A percentile compares a stretch with the other conserved stretches of the same genome.
Conservation (phyloP, 2,888 invertebrate species). For the Sarcophaga carnaria region DNA sequence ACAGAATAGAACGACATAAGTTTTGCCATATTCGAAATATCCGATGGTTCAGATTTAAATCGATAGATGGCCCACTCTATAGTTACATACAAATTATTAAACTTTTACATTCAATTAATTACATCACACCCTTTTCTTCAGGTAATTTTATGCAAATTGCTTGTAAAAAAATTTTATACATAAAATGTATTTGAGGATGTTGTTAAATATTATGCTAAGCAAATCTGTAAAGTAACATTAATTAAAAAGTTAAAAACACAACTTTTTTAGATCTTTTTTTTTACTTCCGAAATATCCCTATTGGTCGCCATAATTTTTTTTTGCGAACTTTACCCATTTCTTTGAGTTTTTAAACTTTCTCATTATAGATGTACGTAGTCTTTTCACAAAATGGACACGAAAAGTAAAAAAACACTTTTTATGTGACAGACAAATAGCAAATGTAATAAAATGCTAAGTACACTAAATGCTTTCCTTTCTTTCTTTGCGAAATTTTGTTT, state of each 20-base stretch:
- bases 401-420: not conserved
- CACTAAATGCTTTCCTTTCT: constrained; percentile 4
- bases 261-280: constrained; percentile 4
- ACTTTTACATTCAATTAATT: too few species aligned
- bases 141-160: too few species aligned
- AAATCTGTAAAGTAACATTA: constrained; percentile 50
- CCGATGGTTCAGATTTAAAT: too few species aligned
- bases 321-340: constrained; percentile 19
- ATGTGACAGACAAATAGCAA: constrained; percentile 37
- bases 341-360: constrained; percentile 36
- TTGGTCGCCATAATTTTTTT: constrained; percentile 7
- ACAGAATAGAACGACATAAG: too few species aligned
- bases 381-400: constrained; percentile 1
- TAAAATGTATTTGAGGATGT: constrained; percentile 34
- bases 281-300: constrained; percentile 38
- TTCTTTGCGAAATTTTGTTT: not conserved
- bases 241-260: constrained; percentile 38
- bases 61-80: too few species aligned
- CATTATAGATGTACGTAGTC: not conserved
- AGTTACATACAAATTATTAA: too few species aligned
- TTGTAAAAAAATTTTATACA: not conserved
- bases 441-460: constrained; percentile 40
- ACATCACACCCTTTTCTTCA: too few species aligned
- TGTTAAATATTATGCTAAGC: constrained; percentile 38
- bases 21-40: too few species aligned